Evolutionary conservation across 2,113 vertebrate genomes (phyloP).

Genomic region (Petromus typicus): DNA sequence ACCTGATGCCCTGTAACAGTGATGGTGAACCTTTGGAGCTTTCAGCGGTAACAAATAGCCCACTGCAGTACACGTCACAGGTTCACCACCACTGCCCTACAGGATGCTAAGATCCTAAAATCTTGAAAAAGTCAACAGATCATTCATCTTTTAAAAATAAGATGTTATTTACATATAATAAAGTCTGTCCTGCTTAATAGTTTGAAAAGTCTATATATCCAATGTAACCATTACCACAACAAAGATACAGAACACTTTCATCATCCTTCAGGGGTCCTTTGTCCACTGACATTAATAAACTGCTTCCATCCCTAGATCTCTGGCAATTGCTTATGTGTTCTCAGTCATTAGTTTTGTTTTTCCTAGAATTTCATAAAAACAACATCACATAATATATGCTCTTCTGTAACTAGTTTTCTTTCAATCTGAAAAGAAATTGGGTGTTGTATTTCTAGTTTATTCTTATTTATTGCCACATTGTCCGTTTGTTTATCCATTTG

Average conservation of each 20-base stretch:
- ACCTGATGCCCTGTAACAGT: neutral
- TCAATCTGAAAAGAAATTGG: neutral
- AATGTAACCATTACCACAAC: neutral
- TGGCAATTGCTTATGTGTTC: neutral
- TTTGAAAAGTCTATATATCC: neutral
- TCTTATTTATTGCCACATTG: neutral
- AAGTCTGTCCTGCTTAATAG: neutral
- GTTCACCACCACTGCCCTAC: neutral
- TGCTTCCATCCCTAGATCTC: neutral
- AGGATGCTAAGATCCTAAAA: neutral
- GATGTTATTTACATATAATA: neutral
- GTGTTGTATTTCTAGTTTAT: neutral
- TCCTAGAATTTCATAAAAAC: constrained; percentile 50
- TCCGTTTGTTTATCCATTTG: neutral
- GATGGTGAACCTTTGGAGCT: neutral
- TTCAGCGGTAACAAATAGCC: neutral
- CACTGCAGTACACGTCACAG: neutral
- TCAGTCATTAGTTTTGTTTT: neutral
- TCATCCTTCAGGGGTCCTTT: neutral
- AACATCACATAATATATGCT: neutral
- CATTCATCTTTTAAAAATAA: neutral
- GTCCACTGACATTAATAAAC: neutral
- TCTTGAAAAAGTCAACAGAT: neutral
- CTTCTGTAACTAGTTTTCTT: neutral
- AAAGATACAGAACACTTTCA: neutral